Base-by-base conservation (phyloP, 2,113 vertebrate species). In the Ibidorhyncha struthersii region DNA sequence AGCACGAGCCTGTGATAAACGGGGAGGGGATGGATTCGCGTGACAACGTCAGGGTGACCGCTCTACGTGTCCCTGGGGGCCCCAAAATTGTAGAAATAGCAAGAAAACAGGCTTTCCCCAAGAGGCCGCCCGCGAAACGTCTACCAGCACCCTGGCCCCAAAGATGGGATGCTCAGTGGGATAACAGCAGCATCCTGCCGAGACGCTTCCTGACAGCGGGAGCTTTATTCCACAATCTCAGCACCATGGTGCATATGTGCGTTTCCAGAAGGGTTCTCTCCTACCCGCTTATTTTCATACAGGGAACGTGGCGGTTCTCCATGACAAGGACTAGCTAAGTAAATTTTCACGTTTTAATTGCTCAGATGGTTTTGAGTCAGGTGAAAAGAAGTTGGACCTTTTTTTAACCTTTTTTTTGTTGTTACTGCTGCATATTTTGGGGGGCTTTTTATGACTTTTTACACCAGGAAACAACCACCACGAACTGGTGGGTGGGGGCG, bases 211-310 rank as follows among this genome's bases (percentile, higher is more conserved):
- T 71, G 36, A 1, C 25, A 50, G 25, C 0, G 0, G 9, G 22
- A 58, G 18, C 4, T 49, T 13, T 34, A 5, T 30, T 6, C 50
- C 9, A 0, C 50, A 21, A 0, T 5, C 85, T 36, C 82, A 61
- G 21, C 4, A 1, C 50, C 34, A 4, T 0, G 1, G 16, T 47
- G 52, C 0, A 0, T 6, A 8, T 0, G 4, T 2, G 2, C 0
- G 0, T 21, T 74, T 49, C 79, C 61, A 59, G 36, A 41, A 66
- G 15, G 10, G 20, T 27, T 86, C 29, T 65, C 59, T 38, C 14
- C 52, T 32, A 10, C 30, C 52, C 49, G 29, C n/a, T 72, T 36
- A 10, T 56, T 74, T 55, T 30, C 32, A 27, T 8, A 3, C 22
- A 40, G 22, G 22, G 29, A 77, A 43, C 3, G 0, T 1, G 4